These are phyloP conservation scores for Pantherophis alleghaniensis DNA, from an alignment of 2,797 vertebrate species.

Conservation along the genomic window DNA sequence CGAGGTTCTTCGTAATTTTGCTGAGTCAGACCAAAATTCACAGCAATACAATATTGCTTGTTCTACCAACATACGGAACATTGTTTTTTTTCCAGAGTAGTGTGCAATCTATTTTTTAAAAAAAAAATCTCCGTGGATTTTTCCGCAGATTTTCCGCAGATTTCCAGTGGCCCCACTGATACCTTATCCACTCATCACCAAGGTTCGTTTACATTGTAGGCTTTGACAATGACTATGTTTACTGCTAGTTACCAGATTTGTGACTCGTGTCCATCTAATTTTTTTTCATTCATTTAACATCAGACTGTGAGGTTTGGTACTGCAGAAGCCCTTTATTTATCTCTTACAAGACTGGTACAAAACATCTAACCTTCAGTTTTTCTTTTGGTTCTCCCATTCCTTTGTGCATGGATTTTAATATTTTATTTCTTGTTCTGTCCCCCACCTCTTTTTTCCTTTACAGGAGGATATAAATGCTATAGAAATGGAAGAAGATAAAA, in stretches of 20 bases:
- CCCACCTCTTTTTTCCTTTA: constrained; percentile 46
- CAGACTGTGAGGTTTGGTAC: constrained; percentile 68
- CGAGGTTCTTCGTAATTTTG: constrained; percentile 72
- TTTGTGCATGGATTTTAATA: constrained; percentile 66
- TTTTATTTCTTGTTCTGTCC: constrained; percentile 59
- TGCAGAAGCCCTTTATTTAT: constrained; percentile 68
- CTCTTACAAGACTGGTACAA: constrained; percentile 66
- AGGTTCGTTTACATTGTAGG: constrained; percentile 77
- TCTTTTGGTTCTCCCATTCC: constrained; percentile 60
- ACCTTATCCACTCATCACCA: constrained; percentile 82
- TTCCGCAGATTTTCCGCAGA: constrained; percentile 81
- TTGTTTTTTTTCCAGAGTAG: constrained; percentile 71
- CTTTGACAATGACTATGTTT: constrained; percentile 69
- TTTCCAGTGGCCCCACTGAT: constrained; percentile 82
- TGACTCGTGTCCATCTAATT: constrained; percentile 70
- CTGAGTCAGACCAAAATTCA: constrained; percentile 65
- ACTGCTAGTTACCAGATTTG: constrained; percentile 69
- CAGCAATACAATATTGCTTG: constrained; percentile 66
- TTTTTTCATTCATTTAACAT: constrained; percentile 68
- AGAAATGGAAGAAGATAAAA: constrained; percentile 99
- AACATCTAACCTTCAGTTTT: constrained; percentile 68
- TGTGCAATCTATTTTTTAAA: constrained; percentile 68
- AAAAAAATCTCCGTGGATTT: constrained; percentile 78
- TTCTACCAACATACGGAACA: constrained; percentile 61
- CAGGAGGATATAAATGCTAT: constrained; percentile 99